These are phyloP conservation scores for Charina bottae DNA, from an alignment of 2,113 vertebrate genomes.

Conservation along the genomic window DNA sequence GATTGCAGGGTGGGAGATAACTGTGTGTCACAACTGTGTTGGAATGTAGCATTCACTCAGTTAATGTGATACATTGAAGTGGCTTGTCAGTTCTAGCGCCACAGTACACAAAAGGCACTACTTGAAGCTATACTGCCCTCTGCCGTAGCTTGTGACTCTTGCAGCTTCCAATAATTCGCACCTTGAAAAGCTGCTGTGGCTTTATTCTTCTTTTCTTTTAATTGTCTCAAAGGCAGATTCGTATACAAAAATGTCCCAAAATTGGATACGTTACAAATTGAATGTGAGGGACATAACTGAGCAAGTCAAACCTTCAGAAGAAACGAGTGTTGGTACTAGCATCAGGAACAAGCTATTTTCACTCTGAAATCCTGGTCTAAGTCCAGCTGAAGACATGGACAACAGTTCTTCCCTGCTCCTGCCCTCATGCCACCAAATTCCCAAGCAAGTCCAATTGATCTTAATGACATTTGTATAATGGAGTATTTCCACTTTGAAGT, in stretches of 20 bases:
- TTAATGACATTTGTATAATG: not conserved
- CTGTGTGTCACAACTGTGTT: not conserved
- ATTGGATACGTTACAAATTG: not conserved
- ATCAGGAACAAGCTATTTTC: not conserved
- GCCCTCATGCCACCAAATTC: not conserved
- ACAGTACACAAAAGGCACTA: not conserved
- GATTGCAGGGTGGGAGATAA: not conserved
- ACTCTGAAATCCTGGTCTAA: not conserved
- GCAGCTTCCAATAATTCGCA: slow-evolving; percentile 5
- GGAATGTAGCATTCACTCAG: not conserved
- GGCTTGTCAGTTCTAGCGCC: not conserved
- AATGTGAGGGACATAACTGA: not conserved
- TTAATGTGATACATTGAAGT: not conserved
- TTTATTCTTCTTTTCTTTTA: not conserved
- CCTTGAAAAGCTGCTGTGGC: not conserved
- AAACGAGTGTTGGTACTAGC: not conserved
- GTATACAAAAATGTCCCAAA: not conserved
- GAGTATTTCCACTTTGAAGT: not conserved
- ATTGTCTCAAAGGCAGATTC: not conserved
- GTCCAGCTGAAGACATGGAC: not conserved
- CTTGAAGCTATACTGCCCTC: slow-evolving; percentile 28
- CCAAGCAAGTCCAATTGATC: not conserved
- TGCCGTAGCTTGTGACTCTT: slow-evolving; percentile 1
- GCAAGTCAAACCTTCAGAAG: not conserved
- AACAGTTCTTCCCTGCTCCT: not conserved